These are phyloP conservation scores for Pachyuromys duprasi DNA, from an alignment of 2,797 vertebrate species.

Conservation along the genomic window DNA sequence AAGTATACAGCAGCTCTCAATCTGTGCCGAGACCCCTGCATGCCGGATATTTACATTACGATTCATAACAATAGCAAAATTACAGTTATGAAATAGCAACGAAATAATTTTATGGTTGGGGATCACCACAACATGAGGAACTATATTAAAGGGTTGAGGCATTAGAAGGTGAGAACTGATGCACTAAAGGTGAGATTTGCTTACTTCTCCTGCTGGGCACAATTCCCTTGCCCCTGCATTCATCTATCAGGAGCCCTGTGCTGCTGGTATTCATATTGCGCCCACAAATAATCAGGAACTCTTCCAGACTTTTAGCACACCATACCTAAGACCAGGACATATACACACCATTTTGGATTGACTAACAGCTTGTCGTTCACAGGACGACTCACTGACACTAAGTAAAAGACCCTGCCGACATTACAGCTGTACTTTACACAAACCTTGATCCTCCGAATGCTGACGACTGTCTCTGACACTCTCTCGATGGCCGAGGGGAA, in stretches of 20 bases:
- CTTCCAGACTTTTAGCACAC: rapidly evolving
- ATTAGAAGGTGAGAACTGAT: neutral
- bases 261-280: rapidly evolving
- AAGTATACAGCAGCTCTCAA: neutral
- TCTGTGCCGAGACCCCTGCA: neutral
- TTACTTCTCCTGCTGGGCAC: neutral
- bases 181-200: neutral
- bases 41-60: too few relatives aligned
- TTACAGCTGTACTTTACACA: neutral
- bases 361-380: neutral
- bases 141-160: neutral
- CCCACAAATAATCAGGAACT: neutral
- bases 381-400: neutral
- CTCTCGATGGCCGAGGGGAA: constrained; percentile 95
- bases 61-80: neutral
- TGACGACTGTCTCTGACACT: constrained; percentile 92
- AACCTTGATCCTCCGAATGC: constrained; percentile 96
- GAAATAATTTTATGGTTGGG: neutral
- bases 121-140: neutral
- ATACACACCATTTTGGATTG: rapidly evolving
- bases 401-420: neutral
- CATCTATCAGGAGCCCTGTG: neutral
- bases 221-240: neutral
- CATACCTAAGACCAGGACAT: neutral
- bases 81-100: too few relatives aligned